Base-by-base conservation (phyloP, 2,113 vertebrate genomes). In the Nesoenas mayeri region DNA sequence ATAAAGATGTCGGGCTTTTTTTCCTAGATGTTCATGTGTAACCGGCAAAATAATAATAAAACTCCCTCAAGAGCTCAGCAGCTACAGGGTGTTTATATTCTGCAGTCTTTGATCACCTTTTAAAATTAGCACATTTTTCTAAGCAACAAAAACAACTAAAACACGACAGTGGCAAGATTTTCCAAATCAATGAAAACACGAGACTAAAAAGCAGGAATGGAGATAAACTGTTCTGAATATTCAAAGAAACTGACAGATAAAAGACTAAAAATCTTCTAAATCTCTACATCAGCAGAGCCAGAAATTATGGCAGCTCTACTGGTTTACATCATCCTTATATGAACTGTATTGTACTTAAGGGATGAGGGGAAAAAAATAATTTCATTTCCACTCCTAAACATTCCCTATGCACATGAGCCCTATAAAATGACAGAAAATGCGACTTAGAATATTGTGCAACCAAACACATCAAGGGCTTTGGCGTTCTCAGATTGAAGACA, bases 1-100 rank as follows among this genome's bases (percentile, higher is more conserved):
- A 98, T 98, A 98, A 98, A 98, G 94, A 95, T 78, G 91, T 93
- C 28, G 31, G 93, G 47, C 4, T 91, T 54, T 88, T 95, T 89
- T 91, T 88, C 75, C 94, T 96, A 94, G 94, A 96, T 95, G 91
- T 92, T 97, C 79, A 15, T 83, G 92, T 81, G 94, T 95, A 96
- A 88, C 94, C 94, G 95, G 94, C 96, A 95, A 95, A 95, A 92
- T 93, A 91, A 95, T 92, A 89, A 85, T 75, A 70, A 85, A 74
- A 44, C 25, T 75, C 80, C 77, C 73, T 92, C 83, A 51, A 81
- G 53, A 42, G 60, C 61, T 71, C 31, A 0, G 70, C 66, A 34
- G 42, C 65, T 95, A 85, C 2, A 3, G 48, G 15, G 42, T 61
- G 80, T 91, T 96, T 89, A 6, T 92, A 10, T 77, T 47, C 58